Evolutionary conservation across 2,797 vertebrate genomes (phyloP), one percentile per base, ranked within the genome.

Genomic region (Hemitrygon akajei): DNA sequence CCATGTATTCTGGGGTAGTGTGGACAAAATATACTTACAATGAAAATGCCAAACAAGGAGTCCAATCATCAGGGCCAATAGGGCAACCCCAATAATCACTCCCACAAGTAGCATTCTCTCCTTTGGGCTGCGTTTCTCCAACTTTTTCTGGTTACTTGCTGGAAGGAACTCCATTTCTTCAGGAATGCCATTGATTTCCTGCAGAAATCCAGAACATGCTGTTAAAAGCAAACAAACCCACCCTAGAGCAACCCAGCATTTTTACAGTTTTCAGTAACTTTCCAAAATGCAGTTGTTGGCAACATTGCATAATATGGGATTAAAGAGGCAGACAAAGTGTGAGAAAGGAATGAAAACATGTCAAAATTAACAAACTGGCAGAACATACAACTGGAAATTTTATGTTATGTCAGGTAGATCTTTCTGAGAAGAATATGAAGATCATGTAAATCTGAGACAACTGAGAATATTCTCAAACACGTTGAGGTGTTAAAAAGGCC

Each of bases 41-140:
- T 97, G 97, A 95, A 99, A 99, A 95, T 98, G 98, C 99, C 99
- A 99, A 80, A 98, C 97, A 93, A 99, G 96, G 77, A 99, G 95
- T n/a, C 98, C 98, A 0, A 94, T 94, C 94, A 95, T 75, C 0
- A 98, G 96, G 0, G 98, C 97, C 0, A 98, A 0, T 6, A 98
- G 79, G 0, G 97, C 94, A 0, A 95, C 94, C 1, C 96, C 94
- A 0, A 96, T 0, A 76, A 99, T 77, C 79, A 96, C 9, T 0
- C 95, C 94, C 0, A 95, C 92, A 91, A 98, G 12, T 1, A 97
- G 95, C 37, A 98, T 96, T 0, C 94, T 56, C 91, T 96, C 97
- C 94, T 96, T 96, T 0, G 96, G 97, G 27, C 96, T 96, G 0
- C 95, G 97, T 94, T 99, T 99, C 97, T 99, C 98, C 25, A 98